A percentile compares a stretch with the other conserved stretches of the same genome.
These are phyloP conservation scores for Drosophila aldrichi DNA, from an alignment of 2,888 invertebrate species.

Conservation along the genomic window DNA sequence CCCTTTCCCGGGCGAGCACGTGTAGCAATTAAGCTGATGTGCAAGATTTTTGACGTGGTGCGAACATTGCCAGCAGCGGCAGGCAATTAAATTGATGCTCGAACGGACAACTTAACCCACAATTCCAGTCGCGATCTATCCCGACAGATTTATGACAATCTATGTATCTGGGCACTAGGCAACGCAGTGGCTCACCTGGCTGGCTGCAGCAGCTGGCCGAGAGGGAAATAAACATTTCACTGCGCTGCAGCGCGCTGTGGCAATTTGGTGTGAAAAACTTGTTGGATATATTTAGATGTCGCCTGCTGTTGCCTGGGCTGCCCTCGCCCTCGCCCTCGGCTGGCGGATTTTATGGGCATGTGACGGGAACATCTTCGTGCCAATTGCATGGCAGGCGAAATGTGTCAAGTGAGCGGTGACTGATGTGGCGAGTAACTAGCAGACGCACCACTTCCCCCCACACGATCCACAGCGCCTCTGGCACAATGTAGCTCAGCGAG, in stretches of 20 bases:
- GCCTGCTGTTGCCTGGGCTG: slow-evolving; percentile 3
- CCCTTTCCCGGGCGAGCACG: slow-evolving; percentile 11
- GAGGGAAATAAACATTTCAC: slow-evolving; percentile 74
- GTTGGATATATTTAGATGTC: slow-evolving; percentile 63
- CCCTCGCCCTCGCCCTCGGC: slow-evolving; percentile 29
- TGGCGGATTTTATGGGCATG: slow-evolving; percentile 57
- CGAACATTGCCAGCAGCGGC: slow-evolving; percentile 66
- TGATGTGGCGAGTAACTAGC: slow-evolving; percentile 84
- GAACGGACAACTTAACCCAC: slow-evolving; percentile 60
- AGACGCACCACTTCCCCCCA: slow-evolving; percentile 26
- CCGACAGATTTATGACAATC: slow-evolving; percentile 72
- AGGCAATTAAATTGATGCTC: slow-evolving; percentile 72
- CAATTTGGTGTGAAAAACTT: slow-evolving; percentile 75
- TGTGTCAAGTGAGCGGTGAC: slow-evolving; percentile 84
- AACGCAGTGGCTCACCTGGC: slow-evolving; percentile 15
- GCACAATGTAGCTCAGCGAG: slow-evolving; percentile 15
- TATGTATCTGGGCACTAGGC: slow-evolving; percentile 11
- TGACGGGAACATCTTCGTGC: slow-evolving; percentile 67
- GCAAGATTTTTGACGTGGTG: slow-evolving; percentile 72
- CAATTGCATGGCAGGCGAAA: slow-evolving; percentile 75
- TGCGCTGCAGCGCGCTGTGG: slow-evolving; percentile 55
- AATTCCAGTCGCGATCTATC: slow-evolving; percentile 27
- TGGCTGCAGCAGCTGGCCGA: slow-evolving; percentile 37
- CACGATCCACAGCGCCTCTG: background rate
- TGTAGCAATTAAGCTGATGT: slow-evolving; percentile 69